Evolutionary conservation across 2,888 invertebrate species (phyloP).

Genomic region (Dasysyrphus tricinctus): DNA sequence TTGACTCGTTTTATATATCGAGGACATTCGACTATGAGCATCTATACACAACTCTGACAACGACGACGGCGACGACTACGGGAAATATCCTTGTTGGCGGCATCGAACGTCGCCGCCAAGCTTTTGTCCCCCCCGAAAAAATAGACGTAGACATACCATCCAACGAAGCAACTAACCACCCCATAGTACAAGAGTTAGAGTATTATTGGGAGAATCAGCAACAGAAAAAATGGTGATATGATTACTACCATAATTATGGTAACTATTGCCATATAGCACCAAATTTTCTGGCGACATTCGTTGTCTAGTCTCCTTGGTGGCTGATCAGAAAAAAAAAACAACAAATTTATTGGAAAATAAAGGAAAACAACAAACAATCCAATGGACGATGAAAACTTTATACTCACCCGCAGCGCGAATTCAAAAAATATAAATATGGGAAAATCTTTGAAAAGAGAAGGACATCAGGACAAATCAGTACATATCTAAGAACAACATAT

Average conservation of each 20-base stretch:
- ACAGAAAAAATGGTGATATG: constrained; percentile 71
- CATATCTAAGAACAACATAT: constrained; percentile 63
- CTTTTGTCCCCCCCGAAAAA: constrained; percentile 46
- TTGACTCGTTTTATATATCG: constrained; percentile 73
- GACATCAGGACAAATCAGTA: constrained; percentile 39
- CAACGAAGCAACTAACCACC: constrained; percentile 24
- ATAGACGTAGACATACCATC: constrained; percentile 54
- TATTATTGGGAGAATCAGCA: constrained; percentile 48
- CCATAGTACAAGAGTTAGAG: constrained; percentile 26
- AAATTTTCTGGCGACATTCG: constrained; percentile 74
- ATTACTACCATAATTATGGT: constrained; percentile 76
- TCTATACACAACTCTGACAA: constrained; percentile 41
- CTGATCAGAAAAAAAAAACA: constrained; percentile 46
- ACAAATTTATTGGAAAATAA: constrained; percentile 18
- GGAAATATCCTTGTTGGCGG: constrained; percentile 68
- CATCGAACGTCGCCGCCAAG: constrained; percentile 58
- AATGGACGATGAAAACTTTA: constrained; percentile 57
- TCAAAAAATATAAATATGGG: constrained; percentile 48
- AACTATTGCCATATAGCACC: constrained; percentile 74
- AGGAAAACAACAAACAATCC: constrained; percentile 66
- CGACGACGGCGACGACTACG: constrained; percentile 37
- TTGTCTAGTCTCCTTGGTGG: constrained; percentile 73
- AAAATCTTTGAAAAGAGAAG: constrained; percentile 34
- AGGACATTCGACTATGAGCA: constrained; percentile 39
- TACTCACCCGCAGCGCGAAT: constrained; percentile 57